phyloP scores from a whole-genome alignment of 2,888 invertebrate genomes.

The Isoperla grammatica region DNA sequence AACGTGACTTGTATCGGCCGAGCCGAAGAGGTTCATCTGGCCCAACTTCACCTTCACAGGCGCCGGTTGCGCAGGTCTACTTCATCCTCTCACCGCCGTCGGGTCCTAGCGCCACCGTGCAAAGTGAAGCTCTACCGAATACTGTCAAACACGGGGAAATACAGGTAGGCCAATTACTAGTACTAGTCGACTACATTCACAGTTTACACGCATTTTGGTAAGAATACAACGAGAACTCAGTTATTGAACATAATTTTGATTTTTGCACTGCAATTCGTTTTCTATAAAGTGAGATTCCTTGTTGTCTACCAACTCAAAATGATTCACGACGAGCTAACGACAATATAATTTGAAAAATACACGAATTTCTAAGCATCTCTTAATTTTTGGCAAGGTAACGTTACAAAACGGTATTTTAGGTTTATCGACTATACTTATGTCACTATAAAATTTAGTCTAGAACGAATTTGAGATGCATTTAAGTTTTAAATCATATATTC shows the following conservation, averaged over 20 bases:
- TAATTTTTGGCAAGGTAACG: no score
- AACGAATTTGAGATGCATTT: no score
- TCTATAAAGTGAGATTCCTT: no score
- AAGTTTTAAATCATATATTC: no score
- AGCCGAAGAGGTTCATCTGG: slow-evolving; percentile 39
- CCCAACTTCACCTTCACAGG: slow-evolving; percentile 41
- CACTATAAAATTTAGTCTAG: no score
- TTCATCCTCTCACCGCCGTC: slow-evolving; percentile 7
- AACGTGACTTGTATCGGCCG: slow-evolving; percentile 40
- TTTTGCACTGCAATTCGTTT: neutral
- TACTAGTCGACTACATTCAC: neutral
- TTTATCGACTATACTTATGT: no score
- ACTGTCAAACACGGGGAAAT: neutral
- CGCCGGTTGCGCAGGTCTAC: slow-evolving; percentile 20
- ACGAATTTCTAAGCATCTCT: no score
- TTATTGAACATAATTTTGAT: neutral
- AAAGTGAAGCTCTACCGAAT: slow-evolving; percentile 24
- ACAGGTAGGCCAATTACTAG: neutral
- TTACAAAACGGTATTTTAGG: no score
- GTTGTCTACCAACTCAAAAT: no score
- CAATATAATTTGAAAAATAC: no score
- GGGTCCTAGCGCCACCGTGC: slow-evolving; percentile 22
- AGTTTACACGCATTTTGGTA: no score
- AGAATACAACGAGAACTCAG: neutral
- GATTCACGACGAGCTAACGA: no score